Percentiles rank a stretch among this genome's conserved stretches.
Conservation (phyloP, 2,888 invertebrate species). For the Lathronympha strigana region DNA sequence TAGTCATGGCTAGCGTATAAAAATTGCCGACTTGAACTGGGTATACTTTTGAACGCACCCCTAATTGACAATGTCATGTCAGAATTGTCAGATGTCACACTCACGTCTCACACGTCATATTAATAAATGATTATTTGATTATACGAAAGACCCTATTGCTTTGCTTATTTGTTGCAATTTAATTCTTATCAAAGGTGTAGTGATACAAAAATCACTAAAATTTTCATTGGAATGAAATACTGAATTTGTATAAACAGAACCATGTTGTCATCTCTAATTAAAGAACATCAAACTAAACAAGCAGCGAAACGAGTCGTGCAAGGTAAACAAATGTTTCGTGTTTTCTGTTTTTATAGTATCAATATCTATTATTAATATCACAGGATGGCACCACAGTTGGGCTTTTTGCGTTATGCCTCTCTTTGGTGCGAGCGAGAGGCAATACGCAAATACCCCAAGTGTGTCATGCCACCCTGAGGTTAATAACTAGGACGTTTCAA, state of each 20-base stretch:
- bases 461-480: neutral
- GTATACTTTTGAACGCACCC: neutral
- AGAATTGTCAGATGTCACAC: neutral
- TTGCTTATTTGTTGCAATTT: neutral
- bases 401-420: no score
- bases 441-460: no score
- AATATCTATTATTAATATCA: no score
- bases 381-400: no score
- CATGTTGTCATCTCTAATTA: conserved; percentile 94
- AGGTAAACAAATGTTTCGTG: conserved; percentile 80
- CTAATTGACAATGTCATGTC: neutral
- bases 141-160: no score
- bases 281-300: conserved; percentile 94
- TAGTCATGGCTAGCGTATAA: no score
- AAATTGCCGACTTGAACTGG: neutral
- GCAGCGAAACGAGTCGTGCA: conserved; percentile 91
- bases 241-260: conserved; percentile 48
- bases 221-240: neutral
- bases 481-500: neutral
- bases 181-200: neutral
- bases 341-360: neutral
- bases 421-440: no score
- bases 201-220: neutral
- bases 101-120: no score
- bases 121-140: no score